Evolutionary conservation across 30 jellyfish, hydroid and myxozoan species (phyloP), one percentile per base, ranked within the genome.

Genomic region (Chrysaora quinquecirrha): DNA sequence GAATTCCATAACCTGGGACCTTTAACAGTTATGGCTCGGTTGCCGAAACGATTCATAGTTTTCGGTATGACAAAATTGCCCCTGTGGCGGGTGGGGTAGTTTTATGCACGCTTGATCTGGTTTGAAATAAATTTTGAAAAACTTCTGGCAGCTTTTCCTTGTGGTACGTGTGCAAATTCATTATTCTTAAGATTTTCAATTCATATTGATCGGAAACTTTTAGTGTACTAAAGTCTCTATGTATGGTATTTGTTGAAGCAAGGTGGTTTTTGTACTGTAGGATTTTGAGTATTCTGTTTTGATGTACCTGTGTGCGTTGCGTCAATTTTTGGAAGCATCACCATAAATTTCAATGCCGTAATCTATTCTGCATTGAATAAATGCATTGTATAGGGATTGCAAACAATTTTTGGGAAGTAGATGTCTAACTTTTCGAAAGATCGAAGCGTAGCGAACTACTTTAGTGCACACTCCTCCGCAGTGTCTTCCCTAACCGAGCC

Each of bases 141-240:
- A 29, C 73, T 19, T 60, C 73, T 16, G 73, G 73, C 28, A 60
- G 73, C 23, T 60, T 60, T 60, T n/a, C 32, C 28, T 60, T 60
- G 73, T 60, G 19, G 73, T 60, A 11, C 31, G 73, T 60, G 32
- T 60, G 30, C 73, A 60, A 29, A 60, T 60, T 27, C 73, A 60
- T 60, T 3, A 60, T 6, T 16, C 16, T 43, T 43, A 43, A 43
- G 58, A 43, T 43, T 43, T 43, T 43, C n/a, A n/a, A n/a, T n/a
- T n/a, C n/a, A n/a, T n/a, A n/a, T n/a, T n/a, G n/a, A n/a, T n/a
- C n/a, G n/a, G 12, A 43, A 6, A 6, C 16, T 43, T 43, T 43
- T 43, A 43, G 58, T 43, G 16, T 16, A 16, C 16, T 43, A 43
- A 43, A 43, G 12, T 43, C 58, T 43, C 58, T 43, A 43, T 43